These are phyloP conservation scores for Meliscaeva auricollis DNA, from an alignment of 2,888 invertebrate genomes.

Conservation along the genomic window DNA sequence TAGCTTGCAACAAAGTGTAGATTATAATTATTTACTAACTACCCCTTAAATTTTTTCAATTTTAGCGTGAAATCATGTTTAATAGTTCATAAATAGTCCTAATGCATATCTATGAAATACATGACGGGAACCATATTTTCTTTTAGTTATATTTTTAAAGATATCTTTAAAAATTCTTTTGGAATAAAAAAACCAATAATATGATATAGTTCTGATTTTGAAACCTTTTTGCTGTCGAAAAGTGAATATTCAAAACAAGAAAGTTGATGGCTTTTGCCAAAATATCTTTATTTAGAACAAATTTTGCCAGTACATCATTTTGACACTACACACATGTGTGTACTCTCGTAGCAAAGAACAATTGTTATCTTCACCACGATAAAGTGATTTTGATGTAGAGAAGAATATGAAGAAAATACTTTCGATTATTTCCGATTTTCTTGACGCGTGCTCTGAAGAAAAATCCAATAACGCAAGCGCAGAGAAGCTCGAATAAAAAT, in stretches of 20 bases:
- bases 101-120: too few relatives aligned
- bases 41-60: too few relatives aligned
- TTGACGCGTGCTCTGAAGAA: slow-evolving; percentile 21
- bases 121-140: too few relatives aligned
- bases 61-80: too few relatives aligned
- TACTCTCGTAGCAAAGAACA: slow-evolving; percentile 45
- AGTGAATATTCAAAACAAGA: slow-evolving; percentile 33
- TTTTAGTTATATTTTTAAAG: neutral
- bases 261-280: slow-evolving; percentile 59
- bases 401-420: slow-evolving; percentile 52
- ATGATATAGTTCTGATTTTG: neutral
- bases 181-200: neutral
- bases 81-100: too few relatives aligned
- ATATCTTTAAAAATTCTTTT: neutral
- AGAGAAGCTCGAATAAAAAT: neutral
- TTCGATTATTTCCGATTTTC: slow-evolving; percentile 69
- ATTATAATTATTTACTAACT: too few relatives aligned
- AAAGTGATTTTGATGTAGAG: slow-evolving; percentile 40
- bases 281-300: slow-evolving; percentile 62
- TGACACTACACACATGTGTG: slow-evolving; percentile 26
- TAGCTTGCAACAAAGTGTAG: too few relatives aligned
- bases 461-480: slow-evolving; percentile 51
- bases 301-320: slow-evolving; percentile 47
- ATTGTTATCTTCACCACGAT: slow-evolving; percentile 41
- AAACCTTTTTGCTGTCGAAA: neutral